These are phyloP conservation scores for Diplolepis rosae DNA, from an alignment of 2,888 invertebrate genomes.

Conservation along the genomic window DNA sequence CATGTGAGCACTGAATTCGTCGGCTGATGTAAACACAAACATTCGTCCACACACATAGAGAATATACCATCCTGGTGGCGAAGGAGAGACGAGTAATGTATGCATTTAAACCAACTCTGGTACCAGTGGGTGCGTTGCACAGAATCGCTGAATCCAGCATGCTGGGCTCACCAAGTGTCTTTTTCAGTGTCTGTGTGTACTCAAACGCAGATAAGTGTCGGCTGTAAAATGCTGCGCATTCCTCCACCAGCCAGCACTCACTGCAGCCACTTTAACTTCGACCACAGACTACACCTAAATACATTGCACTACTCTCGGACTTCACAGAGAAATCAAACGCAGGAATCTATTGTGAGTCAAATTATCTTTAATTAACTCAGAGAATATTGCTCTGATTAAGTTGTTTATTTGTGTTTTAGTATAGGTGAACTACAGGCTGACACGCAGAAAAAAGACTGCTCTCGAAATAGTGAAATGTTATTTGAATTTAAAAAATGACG, in stretches of 20 bases:
- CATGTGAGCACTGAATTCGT: conserved; percentile 48
- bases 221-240: background rate
- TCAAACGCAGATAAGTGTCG: background rate
- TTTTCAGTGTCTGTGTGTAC: background rate
- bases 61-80: background rate
- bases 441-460: too few relatives aligned
- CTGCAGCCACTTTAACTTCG: background rate
- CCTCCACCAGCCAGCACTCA: background rate
- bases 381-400: background rate
- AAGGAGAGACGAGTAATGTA: background rate
- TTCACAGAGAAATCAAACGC: background rate
- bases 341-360: background rate
- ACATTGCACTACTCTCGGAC: background rate
- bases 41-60: background rate
- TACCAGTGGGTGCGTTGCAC: background rate
- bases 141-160: background rate
- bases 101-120: background rate
- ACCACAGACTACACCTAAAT: background rate
- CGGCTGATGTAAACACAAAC: conserved; percentile 40
- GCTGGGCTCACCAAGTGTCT: background rate
- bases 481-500: too few relatives aligned
- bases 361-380: background rate
- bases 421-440: too few relatives aligned
- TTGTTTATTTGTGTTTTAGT: too few relatives aligned
- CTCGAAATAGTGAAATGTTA: too few relatives aligned